phyloP scores from a whole-genome alignment of 2,888 invertebrate species.

The Xestia c-nigrum region DNA sequence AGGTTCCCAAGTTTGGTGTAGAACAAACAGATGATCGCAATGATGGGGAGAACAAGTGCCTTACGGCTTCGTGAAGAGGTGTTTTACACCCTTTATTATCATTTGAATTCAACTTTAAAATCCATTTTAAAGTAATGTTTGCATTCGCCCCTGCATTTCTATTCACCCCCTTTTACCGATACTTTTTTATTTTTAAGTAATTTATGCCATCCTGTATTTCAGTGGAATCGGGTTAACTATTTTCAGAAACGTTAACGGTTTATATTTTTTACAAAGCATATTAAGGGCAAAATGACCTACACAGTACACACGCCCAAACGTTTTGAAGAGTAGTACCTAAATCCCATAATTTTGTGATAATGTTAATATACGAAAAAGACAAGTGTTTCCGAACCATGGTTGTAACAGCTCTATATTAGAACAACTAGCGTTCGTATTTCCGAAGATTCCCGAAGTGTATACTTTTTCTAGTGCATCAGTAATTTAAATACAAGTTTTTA shows the following conservation, averaged over 20 bases:
- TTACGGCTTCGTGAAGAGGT: no score
- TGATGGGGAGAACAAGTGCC: no score
- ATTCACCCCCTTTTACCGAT: no score
- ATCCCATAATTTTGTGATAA: neutral
- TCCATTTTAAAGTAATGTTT: no score
- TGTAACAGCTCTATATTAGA: neutral
- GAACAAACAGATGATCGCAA: no score
- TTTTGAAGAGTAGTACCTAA: neutral
- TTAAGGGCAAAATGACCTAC: neutral
- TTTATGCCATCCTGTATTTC: neutral
- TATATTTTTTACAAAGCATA: neutral
- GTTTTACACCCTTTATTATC: no score
- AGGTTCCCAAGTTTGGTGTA: no score
- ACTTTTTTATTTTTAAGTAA: slow-evolving; percentile 11
- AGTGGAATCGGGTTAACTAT: neutral
- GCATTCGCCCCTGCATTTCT: no score
- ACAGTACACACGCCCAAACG: neutral
- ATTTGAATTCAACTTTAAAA: no score
- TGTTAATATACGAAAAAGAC: neutral
- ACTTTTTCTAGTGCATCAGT: neutral
- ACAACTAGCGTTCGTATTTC: neutral
- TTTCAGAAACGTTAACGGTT: neutral
- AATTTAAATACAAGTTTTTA: neutral
- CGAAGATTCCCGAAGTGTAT: neutral
- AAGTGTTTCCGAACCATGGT: neutral